Conservation (phyloP, 64 coral and sea anemone genomes). For the Acropora tenuis region DNA sequence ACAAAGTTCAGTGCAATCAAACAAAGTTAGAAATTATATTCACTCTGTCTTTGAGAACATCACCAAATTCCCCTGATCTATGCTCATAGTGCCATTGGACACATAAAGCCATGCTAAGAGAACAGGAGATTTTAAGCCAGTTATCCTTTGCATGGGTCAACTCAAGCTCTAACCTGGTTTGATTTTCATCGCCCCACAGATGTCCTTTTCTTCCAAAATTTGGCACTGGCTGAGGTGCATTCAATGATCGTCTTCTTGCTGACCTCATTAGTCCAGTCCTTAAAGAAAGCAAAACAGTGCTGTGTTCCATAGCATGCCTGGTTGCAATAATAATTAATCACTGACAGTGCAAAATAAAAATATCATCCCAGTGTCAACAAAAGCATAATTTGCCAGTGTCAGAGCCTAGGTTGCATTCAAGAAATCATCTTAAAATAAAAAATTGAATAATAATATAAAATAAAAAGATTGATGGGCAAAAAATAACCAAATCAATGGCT, state of each 20-base stretch:
- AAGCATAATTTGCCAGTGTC: too few species aligned
- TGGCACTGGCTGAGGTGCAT: slow-evolving; percentile 38
- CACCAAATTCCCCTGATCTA: not conserved
- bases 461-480: too few species aligned
- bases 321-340: too few species aligned
- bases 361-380: too few species aligned
- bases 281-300: not conserved
- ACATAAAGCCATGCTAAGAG: not conserved
- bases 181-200: slow-evolving; percentile 22
- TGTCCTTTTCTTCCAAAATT: slow-evolving; percentile 66
- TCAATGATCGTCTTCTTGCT: slow-evolving; percentile 21
- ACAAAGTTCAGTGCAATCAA: not conserved
- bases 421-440: too few species aligned
- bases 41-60: not conserved
- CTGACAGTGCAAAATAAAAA: too few species aligned
- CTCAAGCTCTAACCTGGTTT: slow-evolving; percentile 28
- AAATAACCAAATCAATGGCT: too few species aligned
- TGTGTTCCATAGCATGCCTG: too few species aligned
- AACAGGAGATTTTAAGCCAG: too few species aligned
- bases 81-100: not conserved
- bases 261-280: not conserved
- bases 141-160: too few species aligned
- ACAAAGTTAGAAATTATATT: not conserved
- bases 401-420: too few species aligned
- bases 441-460: too few species aligned